phyloP scores from a whole-genome alignment of 1,140 invertebrate species.

The Ceratoteleas bidentatus region DNA sequence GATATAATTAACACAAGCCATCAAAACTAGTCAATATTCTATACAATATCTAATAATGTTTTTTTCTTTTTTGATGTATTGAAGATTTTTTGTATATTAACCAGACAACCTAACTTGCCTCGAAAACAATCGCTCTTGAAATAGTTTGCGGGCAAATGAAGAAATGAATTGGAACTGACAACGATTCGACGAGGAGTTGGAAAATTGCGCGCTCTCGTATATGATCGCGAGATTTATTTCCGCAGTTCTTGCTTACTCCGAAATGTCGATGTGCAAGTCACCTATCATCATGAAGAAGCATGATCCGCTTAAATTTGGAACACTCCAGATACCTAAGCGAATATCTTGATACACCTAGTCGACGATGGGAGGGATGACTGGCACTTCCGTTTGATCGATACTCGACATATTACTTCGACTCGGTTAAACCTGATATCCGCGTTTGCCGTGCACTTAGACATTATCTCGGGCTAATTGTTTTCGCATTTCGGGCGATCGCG shows the following conservation, averaged over 20 bases:
- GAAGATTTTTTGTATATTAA: no score
- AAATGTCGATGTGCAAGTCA: slow-evolving; percentile 66
- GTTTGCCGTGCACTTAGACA: slow-evolving; percentile 22
- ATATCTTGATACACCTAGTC: slow-evolving; percentile 71
- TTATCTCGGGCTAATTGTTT: slow-evolving; percentile 38
- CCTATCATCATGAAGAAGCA: slow-evolving; percentile 66
- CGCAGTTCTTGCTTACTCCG: slow-evolving; percentile 55
- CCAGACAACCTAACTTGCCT: no score
- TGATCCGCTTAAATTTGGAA: slow-evolving; percentile 67
- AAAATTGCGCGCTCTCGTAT: slow-evolving; percentile 29
- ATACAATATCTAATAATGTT: no score
- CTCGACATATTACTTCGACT: slow-evolving; percentile 66
- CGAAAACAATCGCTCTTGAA: no score
- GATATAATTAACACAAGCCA: no score
- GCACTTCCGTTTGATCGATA: slow-evolving; percentile 67
- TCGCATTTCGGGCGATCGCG: slow-evolving; percentile 59
- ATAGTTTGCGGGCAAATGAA: not conserved
- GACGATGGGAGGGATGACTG: slow-evolving; percentile 68
- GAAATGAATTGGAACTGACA: slow-evolving; percentile 2
- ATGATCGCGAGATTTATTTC: slow-evolving; percentile 52
- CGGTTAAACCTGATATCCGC: slow-evolving; percentile 44
- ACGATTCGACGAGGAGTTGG: not conserved
- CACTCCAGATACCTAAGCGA: slow-evolving; percentile 61
- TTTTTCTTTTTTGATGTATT: no score
- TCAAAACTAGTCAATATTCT: no score